These are phyloP conservation scores for Ochropleura leucogaster DNA, from an alignment of 2,888 invertebrate species.

Conservation along the genomic window DNA sequence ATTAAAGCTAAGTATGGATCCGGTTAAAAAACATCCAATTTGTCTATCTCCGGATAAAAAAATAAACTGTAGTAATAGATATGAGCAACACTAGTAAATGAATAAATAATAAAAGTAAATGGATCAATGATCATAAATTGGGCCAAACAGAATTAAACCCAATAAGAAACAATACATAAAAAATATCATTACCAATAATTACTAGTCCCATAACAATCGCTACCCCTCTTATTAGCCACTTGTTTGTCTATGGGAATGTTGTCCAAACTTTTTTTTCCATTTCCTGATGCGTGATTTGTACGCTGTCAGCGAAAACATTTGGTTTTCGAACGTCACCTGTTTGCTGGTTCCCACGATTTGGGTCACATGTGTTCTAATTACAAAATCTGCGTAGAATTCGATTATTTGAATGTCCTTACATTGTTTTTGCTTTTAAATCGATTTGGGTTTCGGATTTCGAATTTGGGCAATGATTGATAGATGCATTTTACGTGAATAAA, in stretches of 20 bases:
- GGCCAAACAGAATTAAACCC: not conserved
- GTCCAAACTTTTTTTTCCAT: constrained; percentile 72
- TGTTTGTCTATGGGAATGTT: constrained; percentile 70
- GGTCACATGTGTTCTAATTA: constrained; percentile 77
- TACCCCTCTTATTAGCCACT: constrained; percentile 58
- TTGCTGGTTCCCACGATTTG: constrained; percentile 81
- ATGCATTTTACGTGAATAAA: not conserved
- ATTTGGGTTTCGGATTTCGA: constrained; percentile 32
- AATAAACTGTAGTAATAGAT: not conserved
- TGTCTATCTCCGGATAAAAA: no score
- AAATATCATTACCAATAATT: constrained; percentile 28
- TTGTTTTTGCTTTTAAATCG: constrained; percentile 38
- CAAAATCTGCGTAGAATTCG: constrained; percentile 68
- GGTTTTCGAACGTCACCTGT: constrained; percentile 83
- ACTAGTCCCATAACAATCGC: constrained; percentile 41
- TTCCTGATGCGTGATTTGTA: constrained; percentile 85
- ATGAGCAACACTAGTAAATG: not conserved
- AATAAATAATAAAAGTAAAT: no score
- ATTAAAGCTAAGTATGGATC: not conserved
- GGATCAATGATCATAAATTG: not conserved
- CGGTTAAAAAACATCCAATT: not conserved
- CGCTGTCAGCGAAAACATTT: constrained; percentile 80
- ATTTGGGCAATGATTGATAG: constrained; percentile 10
- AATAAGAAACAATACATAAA: constrained; percentile 21
- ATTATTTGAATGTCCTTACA: constrained; percentile 59